Evolutionary conservation across 2,113 vertebrate genomes (phyloP).

Genomic region (human): GRCh38 chrX:134521001-134521500

Average conservation of each 20-base stretch:
- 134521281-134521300: not conserved
- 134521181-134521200: not conserved
- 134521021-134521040: not conserved
- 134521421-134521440: not conserved
- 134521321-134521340: not conserved
- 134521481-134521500: no score
- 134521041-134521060: conserved; percentile 11
- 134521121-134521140: not conserved
- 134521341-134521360: not conserved
- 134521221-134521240: not conserved
- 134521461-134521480: no score
- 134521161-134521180: not conserved
- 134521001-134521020: not conserved
- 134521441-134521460: no score
- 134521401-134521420: conserved; percentile 3
- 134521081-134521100: not conserved
- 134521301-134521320: not conserved
- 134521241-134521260: not conserved
- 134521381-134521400: not conserved
- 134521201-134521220: not conserved
- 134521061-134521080: not conserved
- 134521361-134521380: not conserved
- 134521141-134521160: not conserved
- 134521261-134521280: not conserved
- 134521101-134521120: no score